Evolutionary conservation across 2,888 invertebrate species (phyloP).

Genomic region (Mesodorylaimus sp.): DNA sequence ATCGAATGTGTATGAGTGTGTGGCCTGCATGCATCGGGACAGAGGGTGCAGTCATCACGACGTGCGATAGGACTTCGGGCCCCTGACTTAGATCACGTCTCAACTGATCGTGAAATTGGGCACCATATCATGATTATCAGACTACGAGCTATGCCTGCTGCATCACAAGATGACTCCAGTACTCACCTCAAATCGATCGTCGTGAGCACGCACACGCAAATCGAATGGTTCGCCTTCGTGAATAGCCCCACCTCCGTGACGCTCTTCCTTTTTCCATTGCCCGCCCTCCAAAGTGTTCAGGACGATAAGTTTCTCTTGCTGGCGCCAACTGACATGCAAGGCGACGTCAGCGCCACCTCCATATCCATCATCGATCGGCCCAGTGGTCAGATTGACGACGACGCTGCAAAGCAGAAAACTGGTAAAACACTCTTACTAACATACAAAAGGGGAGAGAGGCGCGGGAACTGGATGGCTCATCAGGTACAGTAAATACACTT

Average conservation of each 20-base stretch:
- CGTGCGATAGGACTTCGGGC: no score
- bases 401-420: background rate
- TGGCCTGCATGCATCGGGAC: no score
- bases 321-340: background rate
- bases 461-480: no score
- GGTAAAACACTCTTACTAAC: no score
- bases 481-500: no score
- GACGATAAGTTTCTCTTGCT: background rate
- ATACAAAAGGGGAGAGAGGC: no score
- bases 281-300: background rate
- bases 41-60: no score
- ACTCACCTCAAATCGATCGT: conserved; percentile 22
- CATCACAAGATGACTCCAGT: no score
- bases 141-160: no score
- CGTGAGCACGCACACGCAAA: conserved; percentile 24
- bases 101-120: no score
- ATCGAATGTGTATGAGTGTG: background rate
- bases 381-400: background rate
- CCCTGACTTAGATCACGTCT: no score
- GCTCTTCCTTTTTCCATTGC: background rate
- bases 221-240: conserved; percentile 22
- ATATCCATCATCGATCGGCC: background rate
- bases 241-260: background rate
- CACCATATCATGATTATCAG: no score
- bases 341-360: background rate